phyloP scores from a whole-genome alignment of 2,113 vertebrate genomes.

The Rostratula benghalensis region DNA sequence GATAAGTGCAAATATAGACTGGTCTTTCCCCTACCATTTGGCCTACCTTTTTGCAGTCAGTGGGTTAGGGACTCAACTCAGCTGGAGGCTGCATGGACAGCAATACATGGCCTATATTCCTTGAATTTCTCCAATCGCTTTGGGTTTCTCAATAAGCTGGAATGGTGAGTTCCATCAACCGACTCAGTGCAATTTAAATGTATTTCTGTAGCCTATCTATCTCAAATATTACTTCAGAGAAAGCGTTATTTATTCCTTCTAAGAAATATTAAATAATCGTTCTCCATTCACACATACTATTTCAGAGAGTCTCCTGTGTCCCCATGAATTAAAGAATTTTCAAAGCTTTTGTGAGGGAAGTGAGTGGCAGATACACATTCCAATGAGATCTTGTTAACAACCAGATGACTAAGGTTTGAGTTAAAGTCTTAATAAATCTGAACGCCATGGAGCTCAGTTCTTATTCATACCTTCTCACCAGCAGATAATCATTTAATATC shows the following conservation, averaged over 20 bases:
- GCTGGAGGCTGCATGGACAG: neutral
- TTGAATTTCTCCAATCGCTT: neutral
- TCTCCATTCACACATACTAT: neutral
- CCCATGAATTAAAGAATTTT: neutral
- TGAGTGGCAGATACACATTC: neutral
- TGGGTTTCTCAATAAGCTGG: neutral
- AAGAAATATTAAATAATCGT: neutral
- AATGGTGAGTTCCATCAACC: neutral
- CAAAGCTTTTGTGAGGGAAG: neutral
- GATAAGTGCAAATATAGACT: neutral
- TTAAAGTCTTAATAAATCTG: neutral
- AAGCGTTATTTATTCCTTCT: neutral
- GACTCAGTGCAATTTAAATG: neutral
- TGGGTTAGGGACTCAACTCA: neutral
- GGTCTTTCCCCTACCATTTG: neutral
- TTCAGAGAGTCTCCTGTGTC: neutral
- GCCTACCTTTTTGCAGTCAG: neutral
- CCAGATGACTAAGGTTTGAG: neutral
- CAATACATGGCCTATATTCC: neutral
- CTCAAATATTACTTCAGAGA: neutral
- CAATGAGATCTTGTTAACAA: neutral
- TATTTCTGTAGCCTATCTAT: neutral
- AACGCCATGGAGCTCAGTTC: neutral
- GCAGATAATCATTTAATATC: neutral
- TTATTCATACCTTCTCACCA: neutral